Percentiles rank a stretch among this genome's conserved stretches.
Evolutionary conservation across 1,140 invertebrate genomes (phyloP).

Genomic region (Leptestheria dahalacensis): DNA sequence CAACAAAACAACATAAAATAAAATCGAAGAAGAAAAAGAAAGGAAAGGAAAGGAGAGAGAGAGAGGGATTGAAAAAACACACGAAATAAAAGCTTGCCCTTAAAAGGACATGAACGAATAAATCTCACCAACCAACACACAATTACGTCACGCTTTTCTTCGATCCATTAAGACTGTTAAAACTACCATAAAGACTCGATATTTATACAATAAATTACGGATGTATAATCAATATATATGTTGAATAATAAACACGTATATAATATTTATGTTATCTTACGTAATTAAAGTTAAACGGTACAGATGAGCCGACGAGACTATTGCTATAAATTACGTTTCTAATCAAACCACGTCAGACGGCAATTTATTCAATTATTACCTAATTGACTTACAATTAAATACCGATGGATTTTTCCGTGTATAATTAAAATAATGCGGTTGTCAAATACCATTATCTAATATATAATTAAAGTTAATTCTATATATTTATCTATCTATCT

Average conservation of each 20-base stretch:
- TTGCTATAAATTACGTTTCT: not conserved
- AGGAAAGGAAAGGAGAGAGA: not conserved
- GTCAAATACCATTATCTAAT: too few relatives aligned
- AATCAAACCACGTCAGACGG: not conserved
- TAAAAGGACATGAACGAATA: not conserved
- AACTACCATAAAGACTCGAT: too few relatives aligned
- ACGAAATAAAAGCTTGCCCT: constrained; percentile 1
- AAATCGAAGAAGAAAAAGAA: not conserved
- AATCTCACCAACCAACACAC: not conserved
- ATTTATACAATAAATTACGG: not conserved
- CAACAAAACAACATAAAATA: not conserved
- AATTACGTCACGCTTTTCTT: not conserved
- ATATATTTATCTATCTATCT: too few relatives aligned
- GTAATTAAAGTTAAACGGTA: not conserved
- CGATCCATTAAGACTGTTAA: too few relatives aligned
- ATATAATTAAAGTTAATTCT: too few relatives aligned
- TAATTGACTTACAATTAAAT: too few relatives aligned
- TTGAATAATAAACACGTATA: not conserved
- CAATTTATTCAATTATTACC: too few relatives aligned
- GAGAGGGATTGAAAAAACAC: not conserved
- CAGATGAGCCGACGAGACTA: not conserved
- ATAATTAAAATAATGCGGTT: too few relatives aligned
- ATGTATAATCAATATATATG: not conserved
- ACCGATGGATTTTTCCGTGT: too few relatives aligned
- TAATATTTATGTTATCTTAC: not conserved